phyloP scores from a whole-genome alignment of 1,140 invertebrate genomes.

The Magallana gigas region DNA sequence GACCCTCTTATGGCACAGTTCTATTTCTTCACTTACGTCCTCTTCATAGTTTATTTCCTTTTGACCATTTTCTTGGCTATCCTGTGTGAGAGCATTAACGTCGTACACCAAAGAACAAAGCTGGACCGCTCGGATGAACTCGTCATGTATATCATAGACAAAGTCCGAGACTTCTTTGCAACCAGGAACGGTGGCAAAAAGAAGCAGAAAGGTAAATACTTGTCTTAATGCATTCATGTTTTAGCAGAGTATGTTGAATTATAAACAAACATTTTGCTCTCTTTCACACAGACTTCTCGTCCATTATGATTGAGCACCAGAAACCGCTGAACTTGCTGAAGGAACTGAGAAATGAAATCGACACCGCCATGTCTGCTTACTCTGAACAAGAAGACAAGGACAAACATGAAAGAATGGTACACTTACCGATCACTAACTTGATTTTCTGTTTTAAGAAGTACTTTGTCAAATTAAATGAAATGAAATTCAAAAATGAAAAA shows the following conservation, averaged over 20 bases:
- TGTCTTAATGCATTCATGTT: background rate
- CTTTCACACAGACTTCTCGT: constrained; percentile 14
- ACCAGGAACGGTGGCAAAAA: constrained; percentile 20
- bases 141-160: constrained; percentile 59
- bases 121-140: constrained; percentile 59
- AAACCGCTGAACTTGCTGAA: constrained; percentile 20
- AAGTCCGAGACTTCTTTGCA: constrained; percentile 55
- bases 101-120: constrained; percentile 59
- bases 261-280: background rate
- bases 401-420: constrained; percentile 16
- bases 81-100: constrained; percentile 63
- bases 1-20: constrained; percentile 62
- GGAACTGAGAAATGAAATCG: constrained; percentile 16
- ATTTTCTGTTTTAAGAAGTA: no score
- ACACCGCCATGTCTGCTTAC: constrained; percentile 21
- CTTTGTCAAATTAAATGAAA: no score
- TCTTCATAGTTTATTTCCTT: constrained; percentile 62
- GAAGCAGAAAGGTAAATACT: background rate
- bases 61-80: constrained; percentile 69
- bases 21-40: constrained; percentile 65
- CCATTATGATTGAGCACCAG: background rate
- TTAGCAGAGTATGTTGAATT: background rate
- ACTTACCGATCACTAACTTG: no score
- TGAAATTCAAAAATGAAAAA: no score
- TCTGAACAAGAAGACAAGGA: constrained; percentile 12